Base-by-base conservation (phyloP, 1,140 invertebrate species). In the Drosophila tsacasi region DNA sequence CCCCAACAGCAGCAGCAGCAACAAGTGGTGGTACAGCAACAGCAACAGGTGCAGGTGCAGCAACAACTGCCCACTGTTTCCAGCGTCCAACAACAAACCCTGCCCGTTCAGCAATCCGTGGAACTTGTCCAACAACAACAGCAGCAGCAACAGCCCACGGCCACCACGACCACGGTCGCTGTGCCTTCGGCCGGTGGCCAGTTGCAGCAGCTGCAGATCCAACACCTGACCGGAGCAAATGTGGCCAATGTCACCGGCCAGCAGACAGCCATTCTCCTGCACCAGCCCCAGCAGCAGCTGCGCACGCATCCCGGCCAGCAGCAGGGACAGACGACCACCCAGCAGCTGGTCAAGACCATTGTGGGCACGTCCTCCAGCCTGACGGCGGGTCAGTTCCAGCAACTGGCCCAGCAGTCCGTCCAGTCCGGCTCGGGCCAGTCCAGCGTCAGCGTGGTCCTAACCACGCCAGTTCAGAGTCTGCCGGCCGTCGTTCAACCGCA, bases 331-430 rank as follows among this genome's bases (percentile, higher is more conserved):
- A 54, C 67, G 2, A 77, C 65, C n/a, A 80, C 91, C 0, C 79
- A 91, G 25, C 92, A 93, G 67, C 74, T 93, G 59, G 92, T 93
- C 1, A 93, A 93, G 58, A 87, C 92, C 0, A 91, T 93, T 57
- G 89, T 93, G 25, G 79, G 92, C n/a, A 75, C 80, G 21, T 63
- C 83, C 17, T 76, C 73, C 42, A 67, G 87, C 57, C 32, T 76
- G 7, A 91, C 78, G 5, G 79, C 91, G 5, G 84, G 81, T 0
- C 92, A 93, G 63, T 47, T 93, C 55, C 92, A 93, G 39, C 92
- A 92, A 40, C 39, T 92, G 50, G 81, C 90, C 2, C 90, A 92
- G 32, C 90, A 92, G 37, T 77, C 75, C 0, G 54, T 23, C 54
- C 66, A 0, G 76, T 57, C 54, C 76, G 3, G 68, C 7, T 32